phyloP scores from a whole-genome alignment of 2,888 invertebrate genomes.

The Nephrotoma guestfalica region DNA sequence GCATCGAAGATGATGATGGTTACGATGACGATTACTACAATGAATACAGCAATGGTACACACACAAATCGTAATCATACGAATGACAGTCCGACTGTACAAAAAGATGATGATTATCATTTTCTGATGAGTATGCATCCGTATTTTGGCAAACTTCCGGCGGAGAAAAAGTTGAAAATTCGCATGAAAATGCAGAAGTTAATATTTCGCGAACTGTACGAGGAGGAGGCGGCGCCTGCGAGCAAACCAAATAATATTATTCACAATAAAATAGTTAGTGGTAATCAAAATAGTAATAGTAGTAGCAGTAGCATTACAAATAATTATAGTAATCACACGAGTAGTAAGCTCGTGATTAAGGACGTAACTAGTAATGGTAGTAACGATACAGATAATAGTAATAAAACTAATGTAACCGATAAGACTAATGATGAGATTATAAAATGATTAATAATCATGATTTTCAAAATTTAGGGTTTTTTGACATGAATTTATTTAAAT shows the following conservation, averaged over 20 bases:
- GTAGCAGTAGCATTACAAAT: neutral
- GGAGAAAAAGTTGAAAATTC: conserved; percentile 29
- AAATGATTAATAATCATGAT: neutral
- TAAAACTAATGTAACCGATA: neutral
- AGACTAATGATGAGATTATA: neutral
- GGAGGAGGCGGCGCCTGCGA: conserved; percentile 16
- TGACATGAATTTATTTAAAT: neutral
- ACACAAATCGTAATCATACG: neutral
- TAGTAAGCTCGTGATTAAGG: neutral
- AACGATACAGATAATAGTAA: neutral
- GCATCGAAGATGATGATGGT: neutral
- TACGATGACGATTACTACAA: neutral
- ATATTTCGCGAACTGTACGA: conserved; percentile 32
- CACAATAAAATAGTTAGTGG: neutral
- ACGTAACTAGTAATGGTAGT: neutral
- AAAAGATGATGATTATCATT: conserved; percentile 30
- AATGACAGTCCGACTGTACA: neutral
- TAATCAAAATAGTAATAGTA: neutral
- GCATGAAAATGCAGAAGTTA: conserved; percentile 32
- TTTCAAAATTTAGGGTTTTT: neutral
- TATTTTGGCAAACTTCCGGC: conserved; percentile 30
- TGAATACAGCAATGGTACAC: neutral
- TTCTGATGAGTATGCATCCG: conserved; percentile 30
- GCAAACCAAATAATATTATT: neutral
- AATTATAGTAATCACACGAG: neutral